These are phyloP conservation scores for Synanthedon vespiformis DNA, from an alignment of 2,888 invertebrate species.

Conservation along the genomic window DNA sequence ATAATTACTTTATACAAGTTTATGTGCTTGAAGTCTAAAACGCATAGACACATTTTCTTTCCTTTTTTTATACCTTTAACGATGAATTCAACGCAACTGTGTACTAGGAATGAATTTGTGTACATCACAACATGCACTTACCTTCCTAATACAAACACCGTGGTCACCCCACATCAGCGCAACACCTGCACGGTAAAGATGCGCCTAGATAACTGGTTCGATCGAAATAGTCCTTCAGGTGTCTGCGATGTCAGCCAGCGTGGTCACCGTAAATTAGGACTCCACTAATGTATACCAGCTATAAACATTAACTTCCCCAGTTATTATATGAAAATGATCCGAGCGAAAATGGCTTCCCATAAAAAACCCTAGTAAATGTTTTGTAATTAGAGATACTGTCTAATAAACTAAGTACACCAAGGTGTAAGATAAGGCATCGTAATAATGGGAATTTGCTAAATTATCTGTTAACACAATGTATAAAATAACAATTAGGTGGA, in stretches of 20 bases:
- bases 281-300: constrained; percentile 3
- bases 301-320: constrained; percentile 2
- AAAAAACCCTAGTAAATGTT: background rate
- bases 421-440: background rate
- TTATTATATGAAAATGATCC: background rate
- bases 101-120: no score
- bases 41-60: no score
- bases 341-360: background rate
- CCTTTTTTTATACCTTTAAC: no score
- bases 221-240: constrained; percentile 37
- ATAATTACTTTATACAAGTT: no score
- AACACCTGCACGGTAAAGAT: constrained; percentile 22
- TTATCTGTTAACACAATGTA: background rate
- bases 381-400: background rate
- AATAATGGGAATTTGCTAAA: background rate
- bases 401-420: background rate
- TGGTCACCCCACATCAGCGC: background rate
- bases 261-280: constrained; percentile 4
- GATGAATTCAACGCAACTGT: no score
- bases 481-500: background rate
- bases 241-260: constrained; percentile 14
- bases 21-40: no score
- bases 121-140: no score
- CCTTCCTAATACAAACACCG: constrained; percentile 3
- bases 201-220: constrained; percentile 20